Evolutionary conservation across 2,797 vertebrate genomes (phyloP).

Genomic region (Syngnathus acus): DNA sequence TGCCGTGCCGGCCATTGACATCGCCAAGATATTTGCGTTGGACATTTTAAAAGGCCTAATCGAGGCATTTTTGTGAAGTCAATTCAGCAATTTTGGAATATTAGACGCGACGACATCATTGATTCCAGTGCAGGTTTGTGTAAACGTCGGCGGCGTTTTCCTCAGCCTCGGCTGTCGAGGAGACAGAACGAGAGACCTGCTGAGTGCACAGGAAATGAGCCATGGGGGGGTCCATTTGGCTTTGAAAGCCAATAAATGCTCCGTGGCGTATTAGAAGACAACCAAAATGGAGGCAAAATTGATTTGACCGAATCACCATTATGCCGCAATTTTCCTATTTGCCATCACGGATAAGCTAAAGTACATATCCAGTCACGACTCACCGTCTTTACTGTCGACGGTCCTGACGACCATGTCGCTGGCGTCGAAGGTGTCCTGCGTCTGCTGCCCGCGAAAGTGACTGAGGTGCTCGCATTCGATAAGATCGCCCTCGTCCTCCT

Average conservation of each 20-base stretch:
- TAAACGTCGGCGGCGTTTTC: constrained; percentile 4
- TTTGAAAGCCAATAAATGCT: not conserved
- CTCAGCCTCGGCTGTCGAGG: not conserved
- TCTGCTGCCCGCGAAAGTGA: constrained; percentile 85
- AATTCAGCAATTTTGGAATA: constrained; percentile 1
- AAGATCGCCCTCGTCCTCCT: constrained; percentile 93
- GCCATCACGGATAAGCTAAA: not conserved
- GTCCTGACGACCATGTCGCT: constrained; percentile 80
- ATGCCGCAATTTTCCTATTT: not conserved
- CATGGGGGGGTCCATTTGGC: not conserved
- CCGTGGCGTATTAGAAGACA: not conserved
- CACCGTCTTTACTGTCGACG: constrained; percentile 93
- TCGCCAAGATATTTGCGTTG: constrained; percentile 9
- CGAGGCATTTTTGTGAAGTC: not conserved
- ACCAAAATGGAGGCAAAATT: not conserved
- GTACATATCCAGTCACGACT: constrained; percentile 46
- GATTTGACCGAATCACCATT: too few species aligned
- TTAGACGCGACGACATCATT: not conserved
- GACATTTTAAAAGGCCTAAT: constrained; percentile 4
- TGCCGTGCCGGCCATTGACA: constrained; percentile 54
- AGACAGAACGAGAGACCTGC: not conserved
- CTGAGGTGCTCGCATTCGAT: constrained; percentile 89
- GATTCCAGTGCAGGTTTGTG: not conserved
- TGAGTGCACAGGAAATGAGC: constrained; percentile 7
- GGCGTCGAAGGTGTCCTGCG: constrained; percentile 86